Conservation (phyloP, 2,113 vertebrate species). For the Peromyscus californicus region DNA sequence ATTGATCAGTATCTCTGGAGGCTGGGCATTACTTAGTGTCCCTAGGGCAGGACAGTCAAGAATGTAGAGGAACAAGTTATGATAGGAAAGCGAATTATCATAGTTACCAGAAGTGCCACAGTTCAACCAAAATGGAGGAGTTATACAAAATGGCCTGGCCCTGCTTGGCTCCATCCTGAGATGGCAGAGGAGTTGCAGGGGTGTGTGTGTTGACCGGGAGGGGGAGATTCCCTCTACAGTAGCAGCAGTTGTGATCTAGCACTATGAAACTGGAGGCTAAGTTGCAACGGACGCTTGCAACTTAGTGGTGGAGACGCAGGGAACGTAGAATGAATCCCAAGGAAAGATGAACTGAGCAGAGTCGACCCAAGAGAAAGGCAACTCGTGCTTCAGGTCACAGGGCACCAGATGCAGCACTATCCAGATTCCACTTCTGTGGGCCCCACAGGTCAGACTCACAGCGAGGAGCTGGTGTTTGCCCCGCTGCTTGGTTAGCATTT, state of each 20-base stretch:
- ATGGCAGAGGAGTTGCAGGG: background rate
- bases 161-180: no score
- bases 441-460: background rate
- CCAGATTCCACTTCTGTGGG: background rate
- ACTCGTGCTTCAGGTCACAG: background rate
- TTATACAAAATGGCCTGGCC: background rate
- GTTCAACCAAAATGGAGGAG: background rate
- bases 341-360: background rate
- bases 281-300: no score
- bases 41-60: background rate
- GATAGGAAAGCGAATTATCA: background rate
- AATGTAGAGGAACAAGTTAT: background rate
- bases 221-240: background rate
- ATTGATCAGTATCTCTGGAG: background rate
- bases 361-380: background rate
- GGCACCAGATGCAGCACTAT: no score
- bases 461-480: background rate
- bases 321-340: background rate
- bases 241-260: background rate
- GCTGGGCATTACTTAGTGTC: background rate
- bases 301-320: background rate
- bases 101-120: background rate
- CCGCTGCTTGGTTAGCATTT: background rate
- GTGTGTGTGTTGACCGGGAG: background rate
- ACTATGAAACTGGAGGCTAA: background rate